Evolutionary conservation across 2,797 vertebrate genomes (phyloP), one percentile per base, ranked within the genome.

Genomic region (Rhincodon typus): DNA sequence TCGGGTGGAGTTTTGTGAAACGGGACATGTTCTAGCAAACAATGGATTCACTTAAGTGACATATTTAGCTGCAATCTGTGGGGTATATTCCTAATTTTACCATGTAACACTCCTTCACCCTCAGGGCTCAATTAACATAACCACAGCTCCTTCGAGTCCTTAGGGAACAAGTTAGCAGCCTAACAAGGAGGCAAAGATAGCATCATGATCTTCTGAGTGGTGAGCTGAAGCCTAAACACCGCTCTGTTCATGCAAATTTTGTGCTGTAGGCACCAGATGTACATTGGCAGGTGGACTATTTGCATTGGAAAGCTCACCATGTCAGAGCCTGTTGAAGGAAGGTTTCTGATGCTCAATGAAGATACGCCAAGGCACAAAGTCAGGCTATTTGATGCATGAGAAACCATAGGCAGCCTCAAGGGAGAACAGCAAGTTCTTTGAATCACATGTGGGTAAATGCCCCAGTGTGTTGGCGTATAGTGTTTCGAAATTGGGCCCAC

Each of bases 401-500:
- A 93, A 93, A 93, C 19, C n/a, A 15, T 21, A 19, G 90, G 67
- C 19, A 42, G n/a, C n/a, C 90, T 69, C 90, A 4, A 67, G 90
- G 90, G 90, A 93, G 62, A 93, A 93, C 90, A 93, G 34, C 1
- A 23, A 69, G 90, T 69, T 93, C 90, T 93, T 8, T 67, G 19
- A 93, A 23, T 66, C 90, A 93, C 62, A 90, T n/a, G 30, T 57
- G 10, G 50, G 15, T 21, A 42, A 38, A 93, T 67, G 1, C 90
- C 90, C n/a, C 19, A 42, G 90, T 67, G 90, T 42, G 90, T 19
- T 93, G n/a, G 7, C 21, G 62, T 67, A 8, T 93, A 8, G 17
- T 88, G n/a, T 93, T 93, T 93, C 90, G 8, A 67, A 93, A 93
- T 23, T 67, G 90, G 90, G n/a, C 62, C 66, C n/a, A 66, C 12